Base-by-base conservation (phyloP, 2,113 vertebrate species). In the Camelus dromedarius region DNA sequence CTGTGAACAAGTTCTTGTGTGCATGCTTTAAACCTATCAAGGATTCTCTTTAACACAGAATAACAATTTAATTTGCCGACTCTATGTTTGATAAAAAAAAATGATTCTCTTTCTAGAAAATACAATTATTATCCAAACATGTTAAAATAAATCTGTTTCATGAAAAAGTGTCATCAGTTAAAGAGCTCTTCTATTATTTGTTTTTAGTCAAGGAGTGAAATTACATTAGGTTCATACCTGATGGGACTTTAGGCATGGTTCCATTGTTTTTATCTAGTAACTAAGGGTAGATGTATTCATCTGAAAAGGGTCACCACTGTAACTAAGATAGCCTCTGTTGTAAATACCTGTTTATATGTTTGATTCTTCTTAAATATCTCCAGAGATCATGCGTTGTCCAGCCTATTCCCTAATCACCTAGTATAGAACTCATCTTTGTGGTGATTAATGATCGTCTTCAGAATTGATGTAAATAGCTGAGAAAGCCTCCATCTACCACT, bases 41-140 rank as follows among this genome's bases (percentile, higher is more conserved):
- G 54, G 7, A 20, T 56, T 93, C 96, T 79, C 69, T 94, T 84
- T 90, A 80, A 96, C 32, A 56, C 15, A 86, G 62, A 89, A 86
- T 66, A 85, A 77, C 2, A 83, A 89, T 76, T 82, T 32, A 77
- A 42, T 82, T 79, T 91, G 4, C 52, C 67, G 92, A 83, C 52
- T 72, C 50, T 42, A 48, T 83, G 26, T 88, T 75, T 93, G 16
- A 66, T 67, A 84, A 26, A 77, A 32, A 62, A 83, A 66, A 70
- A 56, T 82, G 8, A 20, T 26, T 87, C 2, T 87, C 2, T 58
- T 73, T 42, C 58, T 9, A 69, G 35, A 92, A 72, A 93, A 84
- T 67, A 52, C 70, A 58, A 10, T 42, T 82, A 28, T 32, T 32
- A 85, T 24, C 32, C 3, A 73, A 76, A 8, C 7, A 24, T 83